Percentiles rank a stretch among this genome's conserved stretches.
These are phyloP conservation scores for Callithrix jacchus DNA, from an alignment of 2,113 vertebrate species.

Conservation along the genomic window DNA sequence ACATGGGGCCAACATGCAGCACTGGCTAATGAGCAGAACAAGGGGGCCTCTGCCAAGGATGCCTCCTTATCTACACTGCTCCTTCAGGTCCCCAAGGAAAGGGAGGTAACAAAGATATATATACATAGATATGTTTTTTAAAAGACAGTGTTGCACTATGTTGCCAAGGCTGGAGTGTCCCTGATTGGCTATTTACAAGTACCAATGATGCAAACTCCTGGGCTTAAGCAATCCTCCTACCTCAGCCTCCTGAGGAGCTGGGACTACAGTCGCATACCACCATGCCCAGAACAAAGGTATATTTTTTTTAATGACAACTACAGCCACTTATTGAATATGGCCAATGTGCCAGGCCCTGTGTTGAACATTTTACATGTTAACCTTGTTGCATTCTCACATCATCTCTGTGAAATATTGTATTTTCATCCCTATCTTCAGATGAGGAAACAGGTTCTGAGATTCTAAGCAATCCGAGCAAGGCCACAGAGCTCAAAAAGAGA, in stretches of 20 bases:
- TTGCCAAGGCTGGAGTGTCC: background rate
- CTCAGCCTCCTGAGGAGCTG: background rate
- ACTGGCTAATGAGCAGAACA: background rate
- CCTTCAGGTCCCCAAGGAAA: slow-evolving; percentile 30
- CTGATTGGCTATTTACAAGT: background rate
- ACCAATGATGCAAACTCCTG: background rate
- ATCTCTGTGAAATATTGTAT: slow-evolving; percentile 51
- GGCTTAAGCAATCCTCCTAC: background rate
- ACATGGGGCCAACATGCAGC: background rate
- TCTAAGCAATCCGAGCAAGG: slow-evolving; percentile 52
- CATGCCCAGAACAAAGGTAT: background rate
- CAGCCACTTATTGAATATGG: slow-evolving; percentile 23
- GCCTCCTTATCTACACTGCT: background rate
- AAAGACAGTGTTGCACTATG: too few relatives aligned
- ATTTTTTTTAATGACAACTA: slow-evolving; percentile 41
- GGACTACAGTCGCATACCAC: background rate
- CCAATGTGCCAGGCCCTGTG: background rate
- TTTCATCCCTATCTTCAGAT: slow-evolving; percentile 49
- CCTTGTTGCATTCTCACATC: slow-evolving; percentile 19
- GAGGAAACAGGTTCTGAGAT: slow-evolving; percentile 69
- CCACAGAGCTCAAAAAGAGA: slow-evolving; percentile 52
- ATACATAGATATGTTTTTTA: too few relatives aligned
- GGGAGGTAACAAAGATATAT: slow-evolving; percentile 4
- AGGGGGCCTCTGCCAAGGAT: background rate
- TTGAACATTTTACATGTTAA: slow-evolving; percentile 28